phyloP scores from a whole-genome alignment of 2,888 invertebrate species.

The Leptinotarsa peninsularis region DNA sequence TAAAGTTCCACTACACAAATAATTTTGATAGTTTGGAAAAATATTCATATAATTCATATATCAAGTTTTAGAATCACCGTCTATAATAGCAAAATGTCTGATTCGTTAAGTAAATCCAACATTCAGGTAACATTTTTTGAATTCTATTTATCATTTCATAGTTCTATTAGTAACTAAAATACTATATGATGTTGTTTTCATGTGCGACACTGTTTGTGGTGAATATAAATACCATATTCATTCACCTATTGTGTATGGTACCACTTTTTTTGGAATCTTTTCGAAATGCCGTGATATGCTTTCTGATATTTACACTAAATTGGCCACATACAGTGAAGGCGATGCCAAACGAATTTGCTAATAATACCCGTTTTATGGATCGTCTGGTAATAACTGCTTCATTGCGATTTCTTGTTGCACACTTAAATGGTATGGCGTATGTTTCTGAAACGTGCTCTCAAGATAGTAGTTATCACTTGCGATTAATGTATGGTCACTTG shows the following conservation, averaged over 20 bases:
- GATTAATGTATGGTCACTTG: not conserved
- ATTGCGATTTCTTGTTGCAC: constrained; percentile 30
- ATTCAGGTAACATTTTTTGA: no score
- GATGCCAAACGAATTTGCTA: constrained; percentile 51
- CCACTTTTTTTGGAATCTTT: not conserved
- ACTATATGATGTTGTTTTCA: no score
- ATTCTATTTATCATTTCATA: no score
- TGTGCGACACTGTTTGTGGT: no score
- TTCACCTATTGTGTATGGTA: not conserved
- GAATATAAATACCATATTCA: not conserved
- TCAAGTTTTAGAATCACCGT: no score
- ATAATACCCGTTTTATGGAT: constrained; percentile 49
- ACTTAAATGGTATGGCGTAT: constrained; percentile 17
- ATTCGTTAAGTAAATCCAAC: no score
- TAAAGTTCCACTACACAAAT: no score
- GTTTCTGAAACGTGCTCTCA: not conserved
- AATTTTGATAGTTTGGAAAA: no score
- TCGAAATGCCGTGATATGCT: constrained; percentile 24
- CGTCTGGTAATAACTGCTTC: constrained; percentile 48
- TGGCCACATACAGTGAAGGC: constrained; percentile 39
- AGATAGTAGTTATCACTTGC: not conserved
- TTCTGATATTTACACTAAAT: constrained; percentile 43
- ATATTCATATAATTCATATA: no score
- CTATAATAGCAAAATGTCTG: no score
- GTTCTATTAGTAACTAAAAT: no score